Evolutionary conservation across 2,113 vertebrate species (phyloP), one percentile per base, ranked within the genome.

Genomic region (Hemicordylus capensis): DNA sequence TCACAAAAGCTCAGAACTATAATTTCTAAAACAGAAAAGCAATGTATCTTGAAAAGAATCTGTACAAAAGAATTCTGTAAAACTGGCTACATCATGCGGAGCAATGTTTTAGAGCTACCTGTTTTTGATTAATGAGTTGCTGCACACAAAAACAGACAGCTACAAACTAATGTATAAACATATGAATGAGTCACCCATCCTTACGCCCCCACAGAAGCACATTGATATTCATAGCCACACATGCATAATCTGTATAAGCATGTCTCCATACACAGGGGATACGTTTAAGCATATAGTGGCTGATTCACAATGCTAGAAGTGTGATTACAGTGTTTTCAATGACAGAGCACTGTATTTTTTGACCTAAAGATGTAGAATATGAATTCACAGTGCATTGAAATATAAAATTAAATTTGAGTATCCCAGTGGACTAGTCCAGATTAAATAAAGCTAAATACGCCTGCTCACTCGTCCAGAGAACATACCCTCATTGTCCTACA

Each of bases 401-500:
- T 61, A 90, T 93, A 94, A 95, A 95, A 95, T 93, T 93, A 95
- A 93, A 96, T 96, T 86, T 92, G 58, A 7, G 44, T 88, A 81
- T 95, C 92, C 90, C 87, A 63, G 82, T 94, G 94, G 96, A 94
- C 90, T 82, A 87, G 87, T 92, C 87, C 89, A 94, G 85, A 95
- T 96, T 96, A 96, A 97, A 96, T 90, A 95, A 96, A 96, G 91
- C 89, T 93, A 92, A 97, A 96, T 93, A 87, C 88, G 90, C 90
- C 88, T 97, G 76, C 83, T 96, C 92, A 84, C 59, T 96, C 93
- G 91, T 93, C 94, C 88, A 93, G 91, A 94, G 91, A 95, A 86
- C 87, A 92, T 67, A 86, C 58, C 72, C 64, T 91, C 88, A 94
- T 93, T 95, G 86, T 95, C 79, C 87, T 92, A 93, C 92, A 95